Conservation (phyloP, 2,888 invertebrate genomes). For the Brachylomia viminalis region DNA sequence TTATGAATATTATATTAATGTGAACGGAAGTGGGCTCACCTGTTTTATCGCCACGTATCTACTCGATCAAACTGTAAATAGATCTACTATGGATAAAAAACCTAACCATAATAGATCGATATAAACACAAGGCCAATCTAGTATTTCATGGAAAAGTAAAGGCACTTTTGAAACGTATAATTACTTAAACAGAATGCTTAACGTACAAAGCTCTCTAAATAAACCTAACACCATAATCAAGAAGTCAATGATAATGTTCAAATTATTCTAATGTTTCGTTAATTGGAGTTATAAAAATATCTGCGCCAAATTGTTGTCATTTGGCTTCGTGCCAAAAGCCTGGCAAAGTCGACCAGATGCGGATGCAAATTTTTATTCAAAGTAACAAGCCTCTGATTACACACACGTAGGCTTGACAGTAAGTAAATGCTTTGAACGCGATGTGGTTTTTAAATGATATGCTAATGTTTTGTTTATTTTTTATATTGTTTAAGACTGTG, state of each 20-base stretch:
- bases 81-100: neutral
- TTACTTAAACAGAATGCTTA: neutral
- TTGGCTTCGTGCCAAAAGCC: conserved; percentile 53
- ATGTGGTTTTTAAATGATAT: conserved; percentile 29
- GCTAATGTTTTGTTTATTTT: conserved; percentile 11
- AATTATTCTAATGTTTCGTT: conserved; percentile 53
- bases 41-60: too few species aligned
- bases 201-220: conserved; percentile 24
- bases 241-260: conserved; percentile 29
- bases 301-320: conserved; percentile 60
- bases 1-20: neutral
- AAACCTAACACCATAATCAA: conserved; percentile 10
- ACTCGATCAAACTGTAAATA: neutral
- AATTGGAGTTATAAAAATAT: conserved; percentile 61
- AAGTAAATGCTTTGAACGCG: conserved; percentile 35
- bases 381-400: conserved; percentile 37
- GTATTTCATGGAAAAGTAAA: neutral
- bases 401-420: conserved; percentile 44
- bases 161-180: neutral
- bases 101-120: neutral
- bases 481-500: neutral
- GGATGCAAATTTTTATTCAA: conserved; percentile 62
- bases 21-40: neutral
- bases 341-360: conserved; percentile 44
- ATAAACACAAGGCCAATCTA: neutral